Percentiles rank a stretch among this genome's conserved stretches.
Conservation (phyloP, 2,888 invertebrate species). For the Hyalella azteca region DNA sequence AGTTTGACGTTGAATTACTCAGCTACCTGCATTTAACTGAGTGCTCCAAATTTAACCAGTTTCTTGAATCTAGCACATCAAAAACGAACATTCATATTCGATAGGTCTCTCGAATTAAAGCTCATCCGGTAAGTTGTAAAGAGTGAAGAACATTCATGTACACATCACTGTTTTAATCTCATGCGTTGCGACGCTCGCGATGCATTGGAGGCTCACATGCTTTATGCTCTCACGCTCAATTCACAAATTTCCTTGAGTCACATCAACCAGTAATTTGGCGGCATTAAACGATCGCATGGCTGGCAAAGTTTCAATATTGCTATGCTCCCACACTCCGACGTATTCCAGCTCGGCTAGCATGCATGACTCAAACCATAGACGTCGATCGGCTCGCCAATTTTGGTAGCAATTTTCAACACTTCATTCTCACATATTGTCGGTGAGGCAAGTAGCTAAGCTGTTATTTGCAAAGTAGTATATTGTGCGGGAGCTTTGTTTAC, state of each 20-base stretch:
- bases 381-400: slow-evolving; percentile 19
- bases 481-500: slow-evolving; percentile 36
- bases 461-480: slow-evolving; percentile 37
- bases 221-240: background rate
- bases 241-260: slow-evolving; percentile 29
- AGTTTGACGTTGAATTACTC: no score
- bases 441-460: slow-evolving; percentile 13
- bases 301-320: slow-evolving; percentile 33
- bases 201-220: no score
- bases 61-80: no score
- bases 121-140: no score
- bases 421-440: slow-evolving; percentile 37
- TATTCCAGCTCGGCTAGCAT: background rate
- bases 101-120: no score
- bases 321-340: background rate
- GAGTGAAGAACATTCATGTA: no score
- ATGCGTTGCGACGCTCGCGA: no score
- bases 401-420: slow-evolving; percentile 33
- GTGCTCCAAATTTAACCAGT: no score
- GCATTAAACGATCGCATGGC: background rate
- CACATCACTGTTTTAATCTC: no score
- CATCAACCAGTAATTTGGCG: slow-evolving; percentile 14
- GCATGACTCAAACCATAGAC: background rate
- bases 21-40: no score
- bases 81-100: no score